A percentile compares a stretch with the other conserved stretches of the same genome.
Conservation (phyloP, 2,113 vertebrate genomes). For the Stegastes partitus region DNA sequence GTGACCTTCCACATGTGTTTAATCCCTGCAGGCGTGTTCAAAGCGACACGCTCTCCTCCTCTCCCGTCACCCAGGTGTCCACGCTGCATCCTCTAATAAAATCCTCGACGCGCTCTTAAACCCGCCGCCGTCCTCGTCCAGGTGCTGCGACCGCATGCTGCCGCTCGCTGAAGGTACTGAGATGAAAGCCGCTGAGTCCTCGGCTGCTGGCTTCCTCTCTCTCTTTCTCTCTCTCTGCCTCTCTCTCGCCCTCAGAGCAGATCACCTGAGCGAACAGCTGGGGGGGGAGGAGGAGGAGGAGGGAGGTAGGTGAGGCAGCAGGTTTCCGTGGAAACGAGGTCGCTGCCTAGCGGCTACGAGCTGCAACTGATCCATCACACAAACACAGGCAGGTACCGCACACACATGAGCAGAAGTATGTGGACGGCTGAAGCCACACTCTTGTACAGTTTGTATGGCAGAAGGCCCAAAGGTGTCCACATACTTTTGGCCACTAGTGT, state of each 20-base stretch:
- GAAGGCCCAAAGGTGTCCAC: background rate
- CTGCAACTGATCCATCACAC: conserved; percentile 65
- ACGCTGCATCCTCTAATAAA: too few relatives aligned
- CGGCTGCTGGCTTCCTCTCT: background rate
- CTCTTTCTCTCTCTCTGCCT: conserved; percentile 27
- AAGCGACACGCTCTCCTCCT: too few relatives aligned
- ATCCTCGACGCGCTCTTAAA: too few relatives aligned
- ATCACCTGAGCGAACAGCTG: conserved; percentile 85
- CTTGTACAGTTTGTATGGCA: too few relatives aligned
- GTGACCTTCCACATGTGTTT: too few relatives aligned
- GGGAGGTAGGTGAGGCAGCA: conserved; percentile 66
- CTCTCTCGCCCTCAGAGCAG: conserved; percentile 63
- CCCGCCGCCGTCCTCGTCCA: conserved; percentile 34
- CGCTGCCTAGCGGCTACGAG: conserved; percentile 74
- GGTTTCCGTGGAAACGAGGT: conserved; percentile 80
- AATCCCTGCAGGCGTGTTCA: too few relatives aligned
- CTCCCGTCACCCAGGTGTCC: too few relatives aligned
- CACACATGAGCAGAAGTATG: background rate
- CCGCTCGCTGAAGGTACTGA: conserved; percentile 80
- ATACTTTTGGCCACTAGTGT: too few relatives aligned
- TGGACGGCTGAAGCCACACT: background rate
- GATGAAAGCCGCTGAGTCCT: conserved; percentile 64
- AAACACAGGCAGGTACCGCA: background rate
- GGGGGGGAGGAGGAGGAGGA: conserved; percentile 14
- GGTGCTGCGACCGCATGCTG: conserved; percentile 69